These are phyloP conservation scores for Hipparchia sbordonii DNA, from an alignment of 2,888 invertebrate species.

Conservation along the genomic window DNA sequence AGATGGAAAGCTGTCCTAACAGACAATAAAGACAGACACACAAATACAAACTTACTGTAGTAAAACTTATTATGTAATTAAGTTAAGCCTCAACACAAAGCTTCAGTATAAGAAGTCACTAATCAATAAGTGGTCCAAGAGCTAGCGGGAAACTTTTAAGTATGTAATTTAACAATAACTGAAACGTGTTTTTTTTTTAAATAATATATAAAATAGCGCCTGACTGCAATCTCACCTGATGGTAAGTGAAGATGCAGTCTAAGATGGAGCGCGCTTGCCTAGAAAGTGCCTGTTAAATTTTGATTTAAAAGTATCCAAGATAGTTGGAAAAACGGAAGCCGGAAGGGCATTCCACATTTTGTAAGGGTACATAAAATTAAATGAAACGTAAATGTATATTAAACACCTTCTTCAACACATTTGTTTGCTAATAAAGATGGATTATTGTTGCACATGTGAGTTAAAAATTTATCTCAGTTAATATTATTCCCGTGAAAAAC, in stretches of 20 bases:
- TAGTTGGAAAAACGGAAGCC: no score
- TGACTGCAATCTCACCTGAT: no score
- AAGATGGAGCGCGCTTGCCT: no score
- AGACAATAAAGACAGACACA: conserved; percentile 18
- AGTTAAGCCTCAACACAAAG: conserved; percentile 31
- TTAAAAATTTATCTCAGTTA: no score
- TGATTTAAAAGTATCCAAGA: no score
- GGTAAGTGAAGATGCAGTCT: no score
- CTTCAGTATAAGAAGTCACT: conserved; percentile 6
- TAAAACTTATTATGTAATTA: conserved; percentile 31
- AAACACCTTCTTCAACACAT: neutral
- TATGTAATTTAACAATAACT: neutral
- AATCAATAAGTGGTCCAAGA: conserved; percentile 12
- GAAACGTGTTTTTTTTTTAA: neutral
- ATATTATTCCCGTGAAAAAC: no score
- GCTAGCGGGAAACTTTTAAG: neutral
- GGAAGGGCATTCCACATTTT: no score
- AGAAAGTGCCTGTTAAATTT: no score
- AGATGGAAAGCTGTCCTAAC: conserved; percentile 9
- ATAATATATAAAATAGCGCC: no score
- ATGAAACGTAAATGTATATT: neutral
- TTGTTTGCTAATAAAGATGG: neutral
- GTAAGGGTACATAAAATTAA: neutral
- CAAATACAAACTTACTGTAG: conserved; percentile 35
- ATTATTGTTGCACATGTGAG: neutral